Conservation (phyloP, 1,140 invertebrate species). For the Scaptodrosophila lebanonensis region DNA sequence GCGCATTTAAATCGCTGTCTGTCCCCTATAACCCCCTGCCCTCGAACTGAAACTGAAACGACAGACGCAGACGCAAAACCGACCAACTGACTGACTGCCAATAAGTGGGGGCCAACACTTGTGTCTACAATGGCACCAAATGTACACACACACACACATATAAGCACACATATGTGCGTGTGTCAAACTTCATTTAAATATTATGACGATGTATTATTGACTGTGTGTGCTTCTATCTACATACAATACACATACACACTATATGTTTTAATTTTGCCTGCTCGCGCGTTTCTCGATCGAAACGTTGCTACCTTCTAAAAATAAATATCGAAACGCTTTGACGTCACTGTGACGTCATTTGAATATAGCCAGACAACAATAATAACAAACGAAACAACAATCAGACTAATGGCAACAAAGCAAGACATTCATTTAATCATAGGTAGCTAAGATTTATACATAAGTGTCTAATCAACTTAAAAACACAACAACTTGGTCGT, state of each 20-base stretch:
- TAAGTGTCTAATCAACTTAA: slow-evolving; percentile 55
- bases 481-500: slow-evolving; percentile 38
- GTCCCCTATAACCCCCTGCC: slow-evolving; percentile 14
- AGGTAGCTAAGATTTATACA: no score
- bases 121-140: slow-evolving; percentile 49
- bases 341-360: slow-evolving; percentile 71
- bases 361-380: neutral
- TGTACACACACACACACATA: neutral
- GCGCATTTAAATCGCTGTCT: slow-evolving; percentile 31
- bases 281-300: neutral
- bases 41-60: neutral
- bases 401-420: slow-evolving; percentile 47
- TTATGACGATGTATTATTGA: slow-evolving; percentile 72
- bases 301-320: slow-evolving; percentile 42
- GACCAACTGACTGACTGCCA: slow-evolving; percentile 9
- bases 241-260: no score
- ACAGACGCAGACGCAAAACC: slow-evolving; percentile 3
- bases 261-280: slow-evolving; percentile 70
- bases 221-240: slow-evolving; percentile 38
- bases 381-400: slow-evolving; percentile 33
- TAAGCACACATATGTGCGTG: slow-evolving; percentile 19
- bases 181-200: slow-evolving; percentile 72
- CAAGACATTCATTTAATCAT: slow-evolving; percentile 69
- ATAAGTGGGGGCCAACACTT: slow-evolving; percentile 56
- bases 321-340: slow-evolving; percentile 63